Conservation (phyloP, 2,113 vertebrate species). For the Cavia aperea region DNA sequence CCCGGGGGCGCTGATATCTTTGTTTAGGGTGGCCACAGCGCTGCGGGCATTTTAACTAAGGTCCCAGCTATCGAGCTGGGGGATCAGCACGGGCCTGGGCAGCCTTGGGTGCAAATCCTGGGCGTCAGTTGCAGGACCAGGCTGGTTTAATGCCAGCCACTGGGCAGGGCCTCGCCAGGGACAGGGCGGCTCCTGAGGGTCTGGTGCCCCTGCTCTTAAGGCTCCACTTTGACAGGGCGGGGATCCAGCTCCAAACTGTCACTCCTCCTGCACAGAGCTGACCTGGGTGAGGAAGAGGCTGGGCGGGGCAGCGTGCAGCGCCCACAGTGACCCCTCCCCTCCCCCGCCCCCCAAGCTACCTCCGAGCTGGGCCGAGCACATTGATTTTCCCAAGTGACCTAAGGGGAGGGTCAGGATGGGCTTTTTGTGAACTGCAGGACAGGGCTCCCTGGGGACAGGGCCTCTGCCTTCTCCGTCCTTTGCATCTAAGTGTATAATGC, state of each 20-base stretch:
- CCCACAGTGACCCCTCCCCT: not conserved
- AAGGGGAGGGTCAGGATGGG: accelerated
- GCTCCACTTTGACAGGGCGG: not conserved
- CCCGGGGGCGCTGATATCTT: not conserved
- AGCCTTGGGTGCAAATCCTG: not conserved
- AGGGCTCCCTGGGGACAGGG: not conserved
- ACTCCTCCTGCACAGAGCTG: not conserved
- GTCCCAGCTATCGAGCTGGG: not conserved
- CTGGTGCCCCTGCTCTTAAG: not conserved
- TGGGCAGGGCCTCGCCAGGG: not conserved
- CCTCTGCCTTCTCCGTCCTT: not conserved
- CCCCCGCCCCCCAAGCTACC: accelerated
- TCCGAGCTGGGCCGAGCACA: not conserved
- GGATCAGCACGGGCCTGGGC: not conserved
- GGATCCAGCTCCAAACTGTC: not conserved
- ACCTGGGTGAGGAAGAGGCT: not conserved
- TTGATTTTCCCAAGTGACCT: not conserved
- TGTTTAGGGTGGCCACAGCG: not conserved
- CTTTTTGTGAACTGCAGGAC: accelerated
- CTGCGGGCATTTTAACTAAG: not conserved
- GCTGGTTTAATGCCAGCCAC: not conserved
- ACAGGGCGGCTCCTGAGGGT: not conserved
- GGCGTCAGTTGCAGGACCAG: not conserved
- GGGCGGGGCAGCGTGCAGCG: not conserved
- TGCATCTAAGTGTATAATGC: not conserved